Evolutionary conservation across 2,797 vertebrate genomes (phyloP).

Genomic region (Myripristis jacobus): DNA sequence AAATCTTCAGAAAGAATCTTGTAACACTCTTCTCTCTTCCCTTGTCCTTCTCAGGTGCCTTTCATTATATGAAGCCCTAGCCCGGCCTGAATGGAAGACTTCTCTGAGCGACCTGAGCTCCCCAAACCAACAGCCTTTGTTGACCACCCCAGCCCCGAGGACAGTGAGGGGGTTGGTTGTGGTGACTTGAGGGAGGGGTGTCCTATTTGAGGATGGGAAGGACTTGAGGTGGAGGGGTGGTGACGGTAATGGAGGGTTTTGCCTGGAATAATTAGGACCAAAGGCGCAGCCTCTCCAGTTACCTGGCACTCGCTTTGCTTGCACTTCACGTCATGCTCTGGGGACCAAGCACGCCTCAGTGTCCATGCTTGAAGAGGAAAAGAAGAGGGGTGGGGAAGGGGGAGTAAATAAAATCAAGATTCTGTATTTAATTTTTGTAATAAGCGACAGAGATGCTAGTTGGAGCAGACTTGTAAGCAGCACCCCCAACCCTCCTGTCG

Average conservation of each 20-base stretch:
- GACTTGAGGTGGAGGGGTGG: conserved; percentile 45
- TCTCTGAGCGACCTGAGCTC: conserved; percentile 60
- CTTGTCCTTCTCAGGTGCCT: conserved; percentile 93
- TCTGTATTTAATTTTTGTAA: conserved; percentile 70
- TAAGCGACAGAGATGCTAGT: conserved; percentile 67
- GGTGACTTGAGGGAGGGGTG: conserved; percentile 39
- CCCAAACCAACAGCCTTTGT: conserved; percentile 40
- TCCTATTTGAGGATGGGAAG: conserved; percentile 39
- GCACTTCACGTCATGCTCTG: conserved; percentile 61
- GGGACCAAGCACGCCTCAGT: conserved; percentile 54
- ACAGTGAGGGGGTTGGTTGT: conserved; percentile 37
- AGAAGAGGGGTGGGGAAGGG: conserved; percentile 23
- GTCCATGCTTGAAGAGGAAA: conserved; percentile 55
- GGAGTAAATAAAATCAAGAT: conserved; percentile 67
- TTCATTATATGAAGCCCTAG: conserved; percentile 98
- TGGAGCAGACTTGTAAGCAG: conserved; percentile 51
- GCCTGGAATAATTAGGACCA: conserved; percentile 78
- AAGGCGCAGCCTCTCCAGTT: conserved; percentile 75
- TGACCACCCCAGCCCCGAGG: conserved; percentile 41
- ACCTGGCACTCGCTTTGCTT: conserved; percentile 67
- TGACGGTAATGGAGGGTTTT: conserved; percentile 43
- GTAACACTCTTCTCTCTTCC: conserved; percentile 75
- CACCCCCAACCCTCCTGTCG: conserved; percentile 32
- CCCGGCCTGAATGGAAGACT: conserved; percentile 87
- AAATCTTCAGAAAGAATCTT: conserved; percentile 7